Percentiles rank a stretch among this genome's conserved stretches.
Evolutionary conservation across 2,797 vertebrate genomes (phyloP).

Genomic region (Sebastes oblongus): DNA sequence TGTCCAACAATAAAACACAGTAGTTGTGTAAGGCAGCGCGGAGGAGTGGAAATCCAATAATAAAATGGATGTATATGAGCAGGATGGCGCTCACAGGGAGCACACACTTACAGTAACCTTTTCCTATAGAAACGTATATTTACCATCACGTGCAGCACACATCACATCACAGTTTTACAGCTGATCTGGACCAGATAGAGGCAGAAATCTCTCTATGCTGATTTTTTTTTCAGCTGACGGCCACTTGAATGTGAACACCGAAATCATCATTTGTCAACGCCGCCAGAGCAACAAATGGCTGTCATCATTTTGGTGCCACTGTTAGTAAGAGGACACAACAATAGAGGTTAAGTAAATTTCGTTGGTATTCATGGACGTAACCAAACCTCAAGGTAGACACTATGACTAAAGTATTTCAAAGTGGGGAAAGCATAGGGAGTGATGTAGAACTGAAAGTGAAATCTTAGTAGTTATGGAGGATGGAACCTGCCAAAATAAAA

Average conservation of each 20-base stretch:
- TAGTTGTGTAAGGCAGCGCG: constrained; percentile 40
- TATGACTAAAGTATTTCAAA: background rate
- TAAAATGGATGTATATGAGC: constrained; percentile 5
- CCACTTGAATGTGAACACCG: no score
- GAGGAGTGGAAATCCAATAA: constrained; percentile 38
- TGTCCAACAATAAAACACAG: constrained; percentile 1
- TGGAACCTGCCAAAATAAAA: background rate
- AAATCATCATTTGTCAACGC: background rate
- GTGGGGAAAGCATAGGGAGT: no score
- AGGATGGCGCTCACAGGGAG: background rate
- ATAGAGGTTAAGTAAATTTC: background rate
- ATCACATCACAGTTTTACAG: background rate
- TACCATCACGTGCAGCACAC: background rate
- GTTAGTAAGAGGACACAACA: background rate
- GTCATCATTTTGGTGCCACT: background rate
- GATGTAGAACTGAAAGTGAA: background rate
- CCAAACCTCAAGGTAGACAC: background rate
- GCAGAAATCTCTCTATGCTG: background rate
- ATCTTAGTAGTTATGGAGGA: background rate
- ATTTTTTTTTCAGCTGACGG: background rate
- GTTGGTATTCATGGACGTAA: background rate
- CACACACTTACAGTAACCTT: background rate
- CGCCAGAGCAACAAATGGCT: background rate
- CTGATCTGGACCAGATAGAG: background rate
- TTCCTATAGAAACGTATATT: background rate